Conservation (phyloP, 2,888 invertebrate species). For the Phyllotreta cruciferae region DNA sequence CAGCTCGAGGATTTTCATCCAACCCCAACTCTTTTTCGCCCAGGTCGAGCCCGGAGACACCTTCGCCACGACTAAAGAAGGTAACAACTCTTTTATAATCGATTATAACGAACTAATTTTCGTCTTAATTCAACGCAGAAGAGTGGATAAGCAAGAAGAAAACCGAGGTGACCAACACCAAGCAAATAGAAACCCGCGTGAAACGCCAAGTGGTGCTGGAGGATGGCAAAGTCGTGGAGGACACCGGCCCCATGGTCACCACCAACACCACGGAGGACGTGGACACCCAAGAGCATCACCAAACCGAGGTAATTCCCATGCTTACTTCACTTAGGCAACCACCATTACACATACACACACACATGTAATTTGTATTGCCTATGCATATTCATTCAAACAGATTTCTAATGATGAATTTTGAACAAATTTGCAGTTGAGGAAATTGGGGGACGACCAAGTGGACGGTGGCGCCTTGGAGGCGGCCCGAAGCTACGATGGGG, state of each 20-base stretch:
- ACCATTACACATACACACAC: neutral
- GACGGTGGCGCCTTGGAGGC: slow-evolving; percentile 49
- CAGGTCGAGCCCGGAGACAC: slow-evolving; percentile 74
- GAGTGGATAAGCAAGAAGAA: slow-evolving; percentile 93
- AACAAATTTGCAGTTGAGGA: no score
- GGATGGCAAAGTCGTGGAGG: slow-evolving; percentile 89
- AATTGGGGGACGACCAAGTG: slow-evolving; percentile 56
- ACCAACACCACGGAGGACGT: slow-evolving; percentile 92
- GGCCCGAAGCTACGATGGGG: slow-evolving; percentile 32
- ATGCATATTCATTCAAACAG: no score
- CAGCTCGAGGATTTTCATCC: slow-evolving; percentile 58
- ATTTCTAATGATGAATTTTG: no score
- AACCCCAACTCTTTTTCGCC: slow-evolving; percentile 54
- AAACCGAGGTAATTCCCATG: slow-evolving; percentile 74
- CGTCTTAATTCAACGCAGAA: slow-evolving; percentile 66
- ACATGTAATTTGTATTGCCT: neutral
- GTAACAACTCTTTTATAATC: slow-evolving; percentile 60
- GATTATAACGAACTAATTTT: slow-evolving; percentile 20
- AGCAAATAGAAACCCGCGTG: slow-evolving; percentile 89
- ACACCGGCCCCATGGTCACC: slow-evolving; percentile 88
- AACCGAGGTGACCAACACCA: slow-evolving; percentile 87
- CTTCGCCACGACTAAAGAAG: slow-evolving; percentile 88
- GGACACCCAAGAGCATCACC: slow-evolving; percentile 87
- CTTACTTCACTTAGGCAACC: slow-evolving; percentile 11
- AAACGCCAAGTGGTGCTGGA: slow-evolving; percentile 88